Percentiles rank a stretch among this genome's conserved stretches.
phyloP scores from a whole-genome alignment of 1,140 invertebrate species.

The Panulirus ornatus region DNA sequence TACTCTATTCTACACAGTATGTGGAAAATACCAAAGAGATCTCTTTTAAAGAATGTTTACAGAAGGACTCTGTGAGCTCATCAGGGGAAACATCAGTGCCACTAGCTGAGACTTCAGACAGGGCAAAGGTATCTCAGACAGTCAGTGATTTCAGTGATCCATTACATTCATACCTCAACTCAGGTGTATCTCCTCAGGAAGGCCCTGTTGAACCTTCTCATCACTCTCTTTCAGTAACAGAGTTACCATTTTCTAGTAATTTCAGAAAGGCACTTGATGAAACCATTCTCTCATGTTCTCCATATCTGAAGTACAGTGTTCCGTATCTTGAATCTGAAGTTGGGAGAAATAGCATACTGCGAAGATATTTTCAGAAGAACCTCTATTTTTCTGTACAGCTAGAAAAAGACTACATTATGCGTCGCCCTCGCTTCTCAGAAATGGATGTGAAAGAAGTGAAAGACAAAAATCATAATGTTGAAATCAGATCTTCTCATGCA shows the following conservation, averaged over 20 bases:
- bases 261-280: constrained; percentile 88
- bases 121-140: constrained; percentile 62
- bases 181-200: constrained; percentile 77
- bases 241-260: constrained; percentile 83
- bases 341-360: constrained; percentile 87
- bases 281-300: constrained; percentile 89
- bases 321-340: constrained; percentile 93
- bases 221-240: constrained; percentile 79
- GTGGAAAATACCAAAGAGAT: background rate
- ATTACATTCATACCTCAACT: constrained; percentile 76
- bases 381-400: constrained; percentile 86
- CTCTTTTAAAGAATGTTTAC: background rate
- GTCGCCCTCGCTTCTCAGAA: constrained; percentile 87
- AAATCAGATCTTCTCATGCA: constrained; percentile 81
- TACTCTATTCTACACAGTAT: background rate
- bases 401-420: constrained; percentile 60
- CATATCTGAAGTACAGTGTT: constrained; percentile 89
- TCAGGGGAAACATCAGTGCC: constrained; percentile 28
- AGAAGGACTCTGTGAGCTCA: constrained; percentile 10
- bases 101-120: constrained; percentile 13
- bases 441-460: constrained; percentile 82
- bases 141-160: constrained; percentile 79
- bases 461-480: constrained; percentile 67
- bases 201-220: constrained; percentile 26
- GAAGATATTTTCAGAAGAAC: constrained; percentile 88